Evolutionary conservation across 2,888 invertebrate species (phyloP), one percentile per base, ranked within the genome.

Genomic region (Smittia aterrima): DNA sequence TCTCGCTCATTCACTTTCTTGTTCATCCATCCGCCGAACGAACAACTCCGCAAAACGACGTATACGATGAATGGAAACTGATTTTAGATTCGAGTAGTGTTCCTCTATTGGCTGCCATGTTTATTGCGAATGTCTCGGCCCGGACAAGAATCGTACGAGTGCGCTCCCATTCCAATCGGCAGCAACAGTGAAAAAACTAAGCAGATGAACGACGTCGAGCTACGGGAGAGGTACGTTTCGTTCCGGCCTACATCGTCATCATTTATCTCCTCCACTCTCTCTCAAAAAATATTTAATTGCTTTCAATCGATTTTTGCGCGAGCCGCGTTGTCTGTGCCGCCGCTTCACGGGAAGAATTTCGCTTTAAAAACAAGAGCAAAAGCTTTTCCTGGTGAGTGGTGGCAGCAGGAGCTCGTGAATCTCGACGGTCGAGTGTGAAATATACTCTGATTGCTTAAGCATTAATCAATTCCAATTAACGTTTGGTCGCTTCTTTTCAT

Each of bases 51-150:
- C 32, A 32, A 3, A 13, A n/a, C 58, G 58, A 47, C 11, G n/a
- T 47, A 2, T 18, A 18, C 32, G 22, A 22, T 7, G 22, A 58
- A 58, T 18, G 18, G n/a, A 64, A 64, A 27, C 67, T 76, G 75
- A 76, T 81, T 82, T 32, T 85, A 95, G 95, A 90, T 95, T 81
- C 92, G 91, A 83, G 89, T 92, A 80, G 90, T 97, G 82, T 95
- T 99, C 85, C 90, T 98, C 81, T 93, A 93, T 85, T 98, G 98
- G 96, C 87, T 99, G 85, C 98, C 98, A 80, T 96, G 96, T 89
- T 85, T 97, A 80, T 88, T 98, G 83, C 90, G 97, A 81, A 98
- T 99, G 98, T 91, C 91, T 80, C 86, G 89, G 81, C 88, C 89
- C 77, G 89, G 88, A 79, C 85, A 88, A 81, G 84, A 82, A 77